phyloP scores from a whole-genome alignment of 2,888 invertebrate genomes.

The Cosmorhoe ocellata region DNA sequence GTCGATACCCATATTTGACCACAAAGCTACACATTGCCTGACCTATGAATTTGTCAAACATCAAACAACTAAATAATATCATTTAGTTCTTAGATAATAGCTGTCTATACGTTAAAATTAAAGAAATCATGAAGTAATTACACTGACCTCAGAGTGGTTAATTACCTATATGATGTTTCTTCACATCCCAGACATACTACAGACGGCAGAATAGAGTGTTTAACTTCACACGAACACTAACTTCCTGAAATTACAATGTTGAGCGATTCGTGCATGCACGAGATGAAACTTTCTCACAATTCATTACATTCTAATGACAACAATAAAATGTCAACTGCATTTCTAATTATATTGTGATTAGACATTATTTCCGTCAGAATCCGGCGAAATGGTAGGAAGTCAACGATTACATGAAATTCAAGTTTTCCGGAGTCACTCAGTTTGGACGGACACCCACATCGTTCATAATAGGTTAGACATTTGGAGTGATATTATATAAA shows the following conservation, averaged over 20 bases:
- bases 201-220: conserved; percentile 21
- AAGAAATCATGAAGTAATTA: conserved; percentile 5
- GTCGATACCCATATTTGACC: conserved; percentile 41
- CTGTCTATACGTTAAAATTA: background rate
- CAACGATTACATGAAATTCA: conserved; percentile 46
- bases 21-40: conserved; percentile 23
- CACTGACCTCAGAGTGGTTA: conserved; percentile 2
- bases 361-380: conserved; percentile 43
- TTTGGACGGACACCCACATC: conserved; percentile 48
- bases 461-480: conserved; percentile 1
- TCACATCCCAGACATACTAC: conserved; percentile 19
- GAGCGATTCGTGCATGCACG: conserved; percentile 17
- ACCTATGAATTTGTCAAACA: background rate
- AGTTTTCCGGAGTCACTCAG: conserved; percentile 48
- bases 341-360: conserved; percentile 66
- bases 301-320: conserved; percentile 53
- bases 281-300: conserved; percentile 56
- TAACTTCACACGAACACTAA: conserved; percentile 22
- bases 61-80: background rate
- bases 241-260: conserved; percentile 11
- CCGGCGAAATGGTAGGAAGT: conserved; percentile 54
- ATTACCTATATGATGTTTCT: conserved; percentile 15
- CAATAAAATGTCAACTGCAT: conserved; percentile 41
- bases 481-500: conserved; percentile 5
- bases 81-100: background rate